Evolutionary conservation across 2,113 vertebrate genomes (phyloP).

Genomic region (Sorex araneus): DNA sequence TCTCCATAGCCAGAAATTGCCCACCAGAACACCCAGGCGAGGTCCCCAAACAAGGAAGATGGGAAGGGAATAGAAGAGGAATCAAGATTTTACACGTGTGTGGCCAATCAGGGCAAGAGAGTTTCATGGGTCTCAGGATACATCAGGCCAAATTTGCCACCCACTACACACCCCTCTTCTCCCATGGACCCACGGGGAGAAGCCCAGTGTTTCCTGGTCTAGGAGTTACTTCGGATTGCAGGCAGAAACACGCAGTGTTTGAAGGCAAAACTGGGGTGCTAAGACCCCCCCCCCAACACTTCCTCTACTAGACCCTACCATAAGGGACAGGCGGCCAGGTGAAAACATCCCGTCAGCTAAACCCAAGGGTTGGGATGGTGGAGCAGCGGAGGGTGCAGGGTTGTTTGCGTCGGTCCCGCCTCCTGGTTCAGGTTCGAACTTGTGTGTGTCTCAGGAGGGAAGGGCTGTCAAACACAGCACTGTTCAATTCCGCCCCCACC

Average conservation of each 20-base stretch:
- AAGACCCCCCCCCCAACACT: not conserved
- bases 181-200: not conserved
- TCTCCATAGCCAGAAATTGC: too few relatives aligned
- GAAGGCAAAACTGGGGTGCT: constrained; percentile 24
- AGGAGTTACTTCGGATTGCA: not conserved
- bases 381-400: too few relatives aligned
- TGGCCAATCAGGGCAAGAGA: not conserved
- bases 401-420: too few relatives aligned
- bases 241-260: not conserved
- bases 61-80: not conserved
- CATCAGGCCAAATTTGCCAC: not conserved
- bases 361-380: not conserved
- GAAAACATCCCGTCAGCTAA: not conserved
- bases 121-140: not conserved
- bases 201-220: not conserved
- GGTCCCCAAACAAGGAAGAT: not conserved
- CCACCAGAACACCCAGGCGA: too few relatives aligned
- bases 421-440: too few relatives aligned
- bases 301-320: not conserved
- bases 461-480: not conserved
- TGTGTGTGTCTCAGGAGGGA: not conserved
- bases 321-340: not conserved
- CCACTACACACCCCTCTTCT: not conserved
- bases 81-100: not conserved
- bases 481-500: not conserved